A percentile compares a stretch with the other conserved stretches of the same genome.
Evolutionary conservation across 2,888 invertebrate species (phyloP).

Genomic region (Formica aserva): DNA sequence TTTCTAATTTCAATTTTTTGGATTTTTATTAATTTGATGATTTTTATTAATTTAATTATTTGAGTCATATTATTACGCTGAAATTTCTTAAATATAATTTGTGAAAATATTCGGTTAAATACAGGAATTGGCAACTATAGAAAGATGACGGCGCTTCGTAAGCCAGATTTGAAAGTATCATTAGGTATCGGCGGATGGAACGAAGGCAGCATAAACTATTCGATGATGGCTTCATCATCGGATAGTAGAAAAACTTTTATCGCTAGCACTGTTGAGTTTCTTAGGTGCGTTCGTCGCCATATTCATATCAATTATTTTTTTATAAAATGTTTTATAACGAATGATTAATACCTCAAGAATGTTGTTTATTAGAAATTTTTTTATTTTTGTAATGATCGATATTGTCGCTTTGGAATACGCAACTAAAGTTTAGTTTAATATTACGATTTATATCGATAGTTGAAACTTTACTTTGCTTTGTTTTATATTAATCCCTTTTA

Average conservation of each 20-base stretch:
- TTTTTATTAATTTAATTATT: not conserved
- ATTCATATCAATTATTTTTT: not conserved
- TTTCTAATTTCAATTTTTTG: not conserved
- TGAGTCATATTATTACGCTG: not conserved
- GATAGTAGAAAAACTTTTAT: conserved; percentile 90
- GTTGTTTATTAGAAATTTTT: not conserved
- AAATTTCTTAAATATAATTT: conserved; percentile 18
- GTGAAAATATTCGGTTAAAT: conserved; percentile 38
- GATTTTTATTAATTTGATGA: not conserved
- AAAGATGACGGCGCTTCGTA: conserved; percentile 90
- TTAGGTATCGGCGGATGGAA: conserved; percentile 97
- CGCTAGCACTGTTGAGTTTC: conserved; percentile 89
- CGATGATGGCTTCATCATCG: conserved; percentile 89
- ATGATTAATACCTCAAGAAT: not conserved
- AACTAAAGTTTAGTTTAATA: not conserved
- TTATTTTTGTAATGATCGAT: not conserved
- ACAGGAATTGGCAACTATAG: conserved; percentile 87
- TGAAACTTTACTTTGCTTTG: not conserved
- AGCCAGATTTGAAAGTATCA: conserved; percentile 90
- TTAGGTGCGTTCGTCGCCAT: conserved; percentile 86
- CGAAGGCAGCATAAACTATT: conserved; percentile 93
- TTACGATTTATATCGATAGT: not conserved
- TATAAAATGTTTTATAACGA: not conserved
- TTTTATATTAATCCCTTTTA: not conserved
- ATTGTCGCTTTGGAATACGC: not conserved